Base-by-base conservation (phyloP, 2,888 invertebrate species). In the Melipona bicolor region DNA sequence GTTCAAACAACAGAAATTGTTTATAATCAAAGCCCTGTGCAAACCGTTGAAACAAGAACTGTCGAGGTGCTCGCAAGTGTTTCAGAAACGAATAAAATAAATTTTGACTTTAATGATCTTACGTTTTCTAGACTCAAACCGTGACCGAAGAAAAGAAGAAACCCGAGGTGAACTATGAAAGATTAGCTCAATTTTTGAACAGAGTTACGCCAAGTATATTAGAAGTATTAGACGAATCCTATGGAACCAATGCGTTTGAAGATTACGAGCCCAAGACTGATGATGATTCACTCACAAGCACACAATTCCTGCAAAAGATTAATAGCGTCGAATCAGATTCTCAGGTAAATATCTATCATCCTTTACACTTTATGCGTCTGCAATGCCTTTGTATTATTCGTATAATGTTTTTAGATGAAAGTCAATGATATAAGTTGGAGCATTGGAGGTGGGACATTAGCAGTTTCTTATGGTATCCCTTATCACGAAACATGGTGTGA, bases 401-500 rank as follows among this genome's bases (percentile, higher is more conserved):
- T 43, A n/a, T 3, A 61, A 6, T 32, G 69, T 69, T 87, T 90
- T 11, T 65, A 94, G 94, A 91, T 85, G n/a, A 94, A 94, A 90
- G 88, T 94, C 73, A 94, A 93, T 72, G 91, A 90, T 43, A 69
- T 92, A 49, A 91, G 91, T 64, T 94, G 94, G 94, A 94, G 94
- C 77, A 91, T 90, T 13, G 92, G 91, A 36, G 94, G 94, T 52
- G 94, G 94, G 81, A 92, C 92, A 11, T 82, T 94, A 67, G 93
- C 92, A 4, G 87, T 94, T 27, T 91, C 91, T 2, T 90, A 93
- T 69, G 92, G 92, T 61, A 84, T 88, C 50, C 87, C 84, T 11
- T 90, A 90, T 64, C 94, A 94, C 74, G 91, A 93, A 79, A 91
- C 91, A 4, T 94, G 94, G 94, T 94, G 94, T 65, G 91, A 93